Conservation (phyloP, 1,140 invertebrate species). For the Muscidifurax raptorellus region DNA sequence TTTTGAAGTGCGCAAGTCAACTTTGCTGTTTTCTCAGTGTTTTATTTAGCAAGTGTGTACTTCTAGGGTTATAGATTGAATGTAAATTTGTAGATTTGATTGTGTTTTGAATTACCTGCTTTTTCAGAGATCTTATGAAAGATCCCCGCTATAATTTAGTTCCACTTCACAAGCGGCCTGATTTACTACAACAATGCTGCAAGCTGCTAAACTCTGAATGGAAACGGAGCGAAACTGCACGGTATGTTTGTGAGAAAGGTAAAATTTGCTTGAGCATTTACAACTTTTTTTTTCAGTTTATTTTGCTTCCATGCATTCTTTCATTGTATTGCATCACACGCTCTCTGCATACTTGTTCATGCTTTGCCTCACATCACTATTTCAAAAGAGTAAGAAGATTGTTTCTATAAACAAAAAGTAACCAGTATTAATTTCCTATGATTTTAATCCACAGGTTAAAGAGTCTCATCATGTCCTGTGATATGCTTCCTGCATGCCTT, state of each 20-base stretch:
- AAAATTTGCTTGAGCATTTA: constrained; percentile 19
- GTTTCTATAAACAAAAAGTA: neutral
- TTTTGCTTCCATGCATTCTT: constrained; percentile 29
- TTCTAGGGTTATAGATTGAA: constrained; percentile 25
- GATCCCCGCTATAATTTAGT: constrained; percentile 74
- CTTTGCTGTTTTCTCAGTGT: neutral
- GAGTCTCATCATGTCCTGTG: constrained; percentile 82
- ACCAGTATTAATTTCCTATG: constrained; percentile 13
- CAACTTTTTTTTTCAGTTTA: constrained; percentile 40
- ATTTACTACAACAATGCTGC: constrained; percentile 82
- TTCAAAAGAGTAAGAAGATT: constrained; percentile 21
- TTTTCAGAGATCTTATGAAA: constrained; percentile 65
- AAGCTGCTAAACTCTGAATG: constrained; percentile 87
- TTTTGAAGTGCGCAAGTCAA: neutral
- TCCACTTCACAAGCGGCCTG: constrained; percentile 81
- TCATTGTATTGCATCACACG: neutral
- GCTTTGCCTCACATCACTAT: constrained; percentile 20
- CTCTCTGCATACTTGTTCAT: constrained; percentile 5
- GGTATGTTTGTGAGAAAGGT: constrained; percentile 68
- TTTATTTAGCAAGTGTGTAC: constrained; percentile 5
- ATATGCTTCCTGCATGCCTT: constrained; percentile 83
- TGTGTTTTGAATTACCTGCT: constrained; percentile 51
- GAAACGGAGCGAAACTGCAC: constrained; percentile 84
- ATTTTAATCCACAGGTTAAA: constrained; percentile 75
- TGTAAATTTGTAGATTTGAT: constrained; percentile 49